phyloP scores from a whole-genome alignment of 2,888 invertebrate species.

The Cataglyphis rosenhaueri region DNA sequence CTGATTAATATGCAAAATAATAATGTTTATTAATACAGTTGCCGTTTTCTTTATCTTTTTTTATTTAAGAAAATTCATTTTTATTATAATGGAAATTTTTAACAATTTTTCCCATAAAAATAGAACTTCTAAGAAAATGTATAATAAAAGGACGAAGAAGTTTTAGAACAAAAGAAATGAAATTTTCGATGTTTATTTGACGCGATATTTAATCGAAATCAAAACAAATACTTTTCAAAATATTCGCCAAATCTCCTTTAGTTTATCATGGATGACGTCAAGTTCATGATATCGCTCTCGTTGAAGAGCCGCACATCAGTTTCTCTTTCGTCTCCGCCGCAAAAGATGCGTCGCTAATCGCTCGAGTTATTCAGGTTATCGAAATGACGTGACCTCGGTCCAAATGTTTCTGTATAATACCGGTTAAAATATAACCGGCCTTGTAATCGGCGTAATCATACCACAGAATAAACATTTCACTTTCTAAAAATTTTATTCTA shows the following conservation, averaged over 20 bases:
- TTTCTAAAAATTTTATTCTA: constrained; percentile 11
- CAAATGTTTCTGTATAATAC: constrained; percentile 12
- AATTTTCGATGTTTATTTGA: neutral
- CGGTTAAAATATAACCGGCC: constrained; percentile 36
- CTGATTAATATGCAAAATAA: constrained; percentile 33
- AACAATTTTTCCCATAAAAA: neutral
- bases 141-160: neutral
- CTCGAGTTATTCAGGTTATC: constrained; percentile 42
- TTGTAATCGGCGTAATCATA: constrained; percentile 25
- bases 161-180: neutral
- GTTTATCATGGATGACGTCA: neutral
- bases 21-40: constrained; percentile 1
- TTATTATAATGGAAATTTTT: constrained; percentile 30
- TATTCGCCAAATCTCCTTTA: neutral
- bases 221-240: neutral
- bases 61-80: constrained; percentile 35
- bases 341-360: constrained; percentile 34
- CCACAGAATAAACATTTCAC: constrained; percentile 1
- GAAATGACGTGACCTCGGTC: constrained; percentile 34
- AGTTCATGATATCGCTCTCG: neutral
- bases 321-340: neutral
- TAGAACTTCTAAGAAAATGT: neutral
- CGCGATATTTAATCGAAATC: neutral
- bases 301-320: neutral
- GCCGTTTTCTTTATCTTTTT: neutral